phyloP scores from a whole-genome alignment of 2,797 vertebrate species.

The Pogoniulus pusillus region DNA sequence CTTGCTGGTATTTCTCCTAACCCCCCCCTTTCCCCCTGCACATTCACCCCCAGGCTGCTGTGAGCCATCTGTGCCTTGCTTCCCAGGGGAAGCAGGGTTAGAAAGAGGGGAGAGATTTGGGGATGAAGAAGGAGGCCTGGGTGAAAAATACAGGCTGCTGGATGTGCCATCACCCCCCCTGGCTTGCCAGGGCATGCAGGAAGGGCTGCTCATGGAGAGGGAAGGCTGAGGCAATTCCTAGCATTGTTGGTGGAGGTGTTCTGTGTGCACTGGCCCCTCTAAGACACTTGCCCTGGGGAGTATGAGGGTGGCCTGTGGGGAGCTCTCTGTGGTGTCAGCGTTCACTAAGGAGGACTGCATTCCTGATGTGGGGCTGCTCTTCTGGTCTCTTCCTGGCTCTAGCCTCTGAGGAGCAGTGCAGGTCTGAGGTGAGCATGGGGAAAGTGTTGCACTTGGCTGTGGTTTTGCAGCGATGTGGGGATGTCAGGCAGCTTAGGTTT shows the following conservation, averaged over 20 bases:
- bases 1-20: neutral
- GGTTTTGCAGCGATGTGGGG: neutral
- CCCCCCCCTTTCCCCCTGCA: neutral
- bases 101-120: neutral
- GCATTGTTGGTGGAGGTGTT: neutral
- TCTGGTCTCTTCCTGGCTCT: neutral
- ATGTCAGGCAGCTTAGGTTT: neutral
- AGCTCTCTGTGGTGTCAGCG: neutral
- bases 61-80: conserved; percentile 15
- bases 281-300: neutral
- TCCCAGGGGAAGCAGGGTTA: neutral
- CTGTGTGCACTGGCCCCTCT: neutral
- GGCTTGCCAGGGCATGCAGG: neutral
- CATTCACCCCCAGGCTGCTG: conserved; percentile 12
- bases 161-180: neutral
- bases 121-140: neutral
- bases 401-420: neutral
- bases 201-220: neutral
- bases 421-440: neutral
- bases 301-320: neutral
- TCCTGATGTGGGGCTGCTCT: neutral
- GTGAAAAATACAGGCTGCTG: neutral
- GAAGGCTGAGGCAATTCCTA: neutral
- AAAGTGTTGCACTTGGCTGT: neutral
- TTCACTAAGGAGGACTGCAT: rapidly evolving